Percentiles rank a stretch among this genome's conserved stretches.
These are phyloP conservation scores for Barnardius zonarius DNA, from an alignment of 2,113 vertebrate genomes.

Conservation along the genomic window DNA sequence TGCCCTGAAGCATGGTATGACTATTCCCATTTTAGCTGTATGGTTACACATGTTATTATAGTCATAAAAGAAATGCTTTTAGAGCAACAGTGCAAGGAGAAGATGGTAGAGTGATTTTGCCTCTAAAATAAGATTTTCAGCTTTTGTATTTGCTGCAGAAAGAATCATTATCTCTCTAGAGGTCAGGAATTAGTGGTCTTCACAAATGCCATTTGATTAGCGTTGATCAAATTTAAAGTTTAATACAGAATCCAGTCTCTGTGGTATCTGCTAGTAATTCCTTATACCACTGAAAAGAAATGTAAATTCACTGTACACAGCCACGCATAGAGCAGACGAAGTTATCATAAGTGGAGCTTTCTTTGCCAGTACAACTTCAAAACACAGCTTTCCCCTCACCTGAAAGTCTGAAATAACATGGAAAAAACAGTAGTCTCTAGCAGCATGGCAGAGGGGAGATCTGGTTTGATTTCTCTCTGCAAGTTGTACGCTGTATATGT, in stretches of 20 bases:
- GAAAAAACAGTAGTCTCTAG: background rate
- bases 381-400: background rate
- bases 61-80: conserved; percentile 5
- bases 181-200: background rate
- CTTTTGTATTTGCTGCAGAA: background rate
- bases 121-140: background rate
- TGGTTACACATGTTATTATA: background rate
- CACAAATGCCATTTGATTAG: background rate
- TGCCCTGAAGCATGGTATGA: conserved; percentile 33
- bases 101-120: background rate
- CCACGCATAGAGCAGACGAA: background rate
- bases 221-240: background rate
- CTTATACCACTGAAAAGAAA: background rate
- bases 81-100: background rate
- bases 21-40: conserved; percentile 17
- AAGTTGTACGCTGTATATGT: background rate
- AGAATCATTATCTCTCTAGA: background rate
- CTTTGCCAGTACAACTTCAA: background rate
- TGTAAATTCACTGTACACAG: background rate
- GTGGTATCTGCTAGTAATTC: background rate
- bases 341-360: background rate
- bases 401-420: background rate
- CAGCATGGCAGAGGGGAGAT: background rate
- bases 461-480: background rate
- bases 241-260: background rate